Evolutionary conservation across 2,888 invertebrate genomes (phyloP), one percentile per base, ranked within the genome.

Genomic region (Polydesmus complanatus): DNA sequence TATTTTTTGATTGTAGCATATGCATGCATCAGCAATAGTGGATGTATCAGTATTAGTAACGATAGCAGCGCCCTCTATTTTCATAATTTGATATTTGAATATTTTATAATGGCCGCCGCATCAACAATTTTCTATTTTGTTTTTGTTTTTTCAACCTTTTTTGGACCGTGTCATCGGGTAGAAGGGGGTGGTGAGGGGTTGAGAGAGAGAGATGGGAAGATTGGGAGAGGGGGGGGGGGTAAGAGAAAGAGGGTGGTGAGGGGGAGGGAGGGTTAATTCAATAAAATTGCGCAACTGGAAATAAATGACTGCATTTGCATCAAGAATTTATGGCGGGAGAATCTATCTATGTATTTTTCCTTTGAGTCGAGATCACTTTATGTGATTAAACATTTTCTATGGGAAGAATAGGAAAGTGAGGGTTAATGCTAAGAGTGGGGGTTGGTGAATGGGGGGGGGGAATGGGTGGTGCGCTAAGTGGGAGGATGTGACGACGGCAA

Each of bases 251-350:
- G 51, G 26, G 8, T 54, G 27, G n/a, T 21, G n/a, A 25, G 54
- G n/a, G 23, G 51, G 51, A 27, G 19, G 51, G 60, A 55, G 61
- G 58, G 61, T 61, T 63, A 63, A 63, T 63, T 63, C 60, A 63
- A 63, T 63, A 63, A 63, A 63, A 63, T 61, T 63, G 61, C 50
- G 55, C 57, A 60, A 62, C 62, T 60, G 60, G 62, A 63, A 63
- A 63, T 63, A 63, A 63, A 63, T 63, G 61, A 63, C 63, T 53
- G 56, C 56, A 58, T 61, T 63, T 61, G 63, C 63, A 63, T 63
- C 53, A 55, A 53, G 58, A 62, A 62, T 62, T 62, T 62, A 58
- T 58, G 48, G 56, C 50, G 53, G 49, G 27, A 53, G 53, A 58
- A n/a, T n/a, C n/a, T n/a, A n/a, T 58, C 51, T 22, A 51, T 51